Evolutionary conservation across 2,797 vertebrate species (phyloP).

Genomic region (Lagocephalus sceleratus): DNA sequence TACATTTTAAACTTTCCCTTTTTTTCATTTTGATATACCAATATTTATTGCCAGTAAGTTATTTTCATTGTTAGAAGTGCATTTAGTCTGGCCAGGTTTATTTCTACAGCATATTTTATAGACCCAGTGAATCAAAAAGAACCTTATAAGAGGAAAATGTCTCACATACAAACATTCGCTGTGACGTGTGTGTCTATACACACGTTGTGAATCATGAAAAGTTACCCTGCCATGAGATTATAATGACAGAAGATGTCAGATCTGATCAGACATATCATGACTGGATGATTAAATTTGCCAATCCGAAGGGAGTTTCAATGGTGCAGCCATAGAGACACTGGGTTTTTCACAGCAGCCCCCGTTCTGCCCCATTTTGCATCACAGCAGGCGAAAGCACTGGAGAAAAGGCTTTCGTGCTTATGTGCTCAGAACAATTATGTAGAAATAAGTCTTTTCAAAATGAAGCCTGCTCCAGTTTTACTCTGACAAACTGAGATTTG

Average conservation of each 20-base stretch:
- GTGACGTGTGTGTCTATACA: neutral
- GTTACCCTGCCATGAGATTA: neutral
- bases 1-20: too few relatives aligned
- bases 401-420: conserved; percentile 22
- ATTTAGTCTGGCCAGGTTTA: too few relatives aligned
- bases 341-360: conserved; percentile 9
- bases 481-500: conserved; percentile 77
- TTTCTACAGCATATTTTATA: too few relatives aligned
- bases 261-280: conserved; percentile 6
- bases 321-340: conserved; percentile 8
- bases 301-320: conserved; percentile 26
- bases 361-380: conserved; percentile 47
- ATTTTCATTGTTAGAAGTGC: too few relatives aligned
- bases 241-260: neutral
- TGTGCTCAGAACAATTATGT: conserved; percentile 67
- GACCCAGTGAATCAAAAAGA: too few relatives aligned
- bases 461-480: conserved; percentile 70
- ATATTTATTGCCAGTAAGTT: too few relatives aligned
- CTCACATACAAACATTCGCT: too few relatives aligned
- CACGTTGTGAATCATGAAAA: conserved; percentile 5
- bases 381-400: conserved; percentile 25
- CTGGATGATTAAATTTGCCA: conserved; percentile 1
- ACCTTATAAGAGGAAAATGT: too few relatives aligned
- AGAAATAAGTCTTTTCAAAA: conserved; percentile 70
- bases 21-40: too few relatives aligned